Evolutionary conservation across 2,888 invertebrate genomes (phyloP), one percentile per base, ranked within the genome.

Genomic region (Platypus cylindrus): DNA sequence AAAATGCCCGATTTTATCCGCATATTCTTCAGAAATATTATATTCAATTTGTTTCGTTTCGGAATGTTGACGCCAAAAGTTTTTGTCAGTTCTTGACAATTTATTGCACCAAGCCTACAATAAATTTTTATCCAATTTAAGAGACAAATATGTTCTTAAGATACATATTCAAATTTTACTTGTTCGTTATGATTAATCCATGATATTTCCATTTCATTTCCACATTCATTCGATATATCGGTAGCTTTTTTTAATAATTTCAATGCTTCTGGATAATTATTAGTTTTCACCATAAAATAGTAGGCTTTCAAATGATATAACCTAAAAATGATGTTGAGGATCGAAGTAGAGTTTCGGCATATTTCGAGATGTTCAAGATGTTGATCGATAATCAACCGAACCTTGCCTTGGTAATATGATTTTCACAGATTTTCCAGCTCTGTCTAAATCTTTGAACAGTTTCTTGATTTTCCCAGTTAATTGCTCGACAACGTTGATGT

Each of bases 41-140:
- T 66, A 69, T 40, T 64, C 62, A 14, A 67, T 43, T 17, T 60
- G 45, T 32, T 62, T 56, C 9, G 60, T 49, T 16, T 63, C 60
- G n/a, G 65, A 51, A 29, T 65, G 66, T 16, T 70, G 62, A 13
- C 52, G 54, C 74, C 73, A 73, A 46, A 62, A 65, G 40, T 67
- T 58, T 14, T 22, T 36, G 3, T 48, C 55, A 34, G 62, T 54
- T 1, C 60, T 52, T 28, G 59, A 59, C 29, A 72, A 46, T 3
- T 54, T 60, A 9, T 66, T 64, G 27, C 57, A 62, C 73, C 73
- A 73, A 33, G 64, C 65, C 72, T 73, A 50, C n/a, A 34, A 33
- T 14, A 11, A 8, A 18, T 20, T 20, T 20, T 20, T 20, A 20
- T 20, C 5, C 5, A 20, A 5, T 7, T 20, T 7, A 20, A 8